phyloP scores from a whole-genome alignment of 2,888 invertebrate genomes.

The Ophioninae sp. region DNA sequence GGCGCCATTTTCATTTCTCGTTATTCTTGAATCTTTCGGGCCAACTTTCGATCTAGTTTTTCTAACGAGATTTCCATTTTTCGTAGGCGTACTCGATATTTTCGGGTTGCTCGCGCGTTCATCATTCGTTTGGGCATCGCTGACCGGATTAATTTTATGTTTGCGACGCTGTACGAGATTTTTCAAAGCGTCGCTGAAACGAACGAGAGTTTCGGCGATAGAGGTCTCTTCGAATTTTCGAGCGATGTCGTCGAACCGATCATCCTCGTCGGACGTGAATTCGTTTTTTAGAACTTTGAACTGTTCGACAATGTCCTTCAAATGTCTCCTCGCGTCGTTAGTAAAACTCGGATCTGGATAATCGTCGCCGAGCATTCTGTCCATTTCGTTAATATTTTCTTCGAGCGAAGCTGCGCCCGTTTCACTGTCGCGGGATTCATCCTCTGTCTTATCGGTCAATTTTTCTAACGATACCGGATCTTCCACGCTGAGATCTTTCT shows the following conservation, averaged over 20 bases:
- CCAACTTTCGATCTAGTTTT: constrained; percentile 69
- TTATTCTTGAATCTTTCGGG: constrained; percentile 79
- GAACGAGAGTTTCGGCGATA: constrained; percentile 75
- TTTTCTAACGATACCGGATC: constrained; percentile 65
- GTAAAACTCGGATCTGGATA: constrained; percentile 58
- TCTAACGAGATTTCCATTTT: constrained; percentile 58
- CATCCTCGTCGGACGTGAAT: constrained; percentile 74
- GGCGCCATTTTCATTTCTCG: constrained; percentile 67
- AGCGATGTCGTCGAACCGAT: constrained; percentile 74
- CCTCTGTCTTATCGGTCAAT: constrained; percentile 61
- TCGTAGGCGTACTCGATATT: constrained; percentile 22
- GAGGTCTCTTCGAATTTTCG: constrained; percentile 74
- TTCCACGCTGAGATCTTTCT: constrained; percentile 73
- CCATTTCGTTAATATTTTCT: constrained; percentile 61
- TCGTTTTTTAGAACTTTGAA: constrained; percentile 76
- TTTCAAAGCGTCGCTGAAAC: constrained; percentile 76
- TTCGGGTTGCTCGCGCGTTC: constrained; percentile 39
- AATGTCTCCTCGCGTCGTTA: constrained; percentile 74
- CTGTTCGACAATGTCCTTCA: constrained; percentile 77
- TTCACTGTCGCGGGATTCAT: constrained; percentile 55
- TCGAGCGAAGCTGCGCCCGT: constrained; percentile 57
- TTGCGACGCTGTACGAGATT: constrained; percentile 74
- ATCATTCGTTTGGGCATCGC: not conserved
- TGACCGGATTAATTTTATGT: constrained; percentile 42
- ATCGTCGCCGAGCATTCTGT: constrained; percentile 61